These are phyloP conservation scores for Prunella himalayana DNA, from an alignment of 2,113 vertebrate genomes.

Conservation along the genomic window DNA sequence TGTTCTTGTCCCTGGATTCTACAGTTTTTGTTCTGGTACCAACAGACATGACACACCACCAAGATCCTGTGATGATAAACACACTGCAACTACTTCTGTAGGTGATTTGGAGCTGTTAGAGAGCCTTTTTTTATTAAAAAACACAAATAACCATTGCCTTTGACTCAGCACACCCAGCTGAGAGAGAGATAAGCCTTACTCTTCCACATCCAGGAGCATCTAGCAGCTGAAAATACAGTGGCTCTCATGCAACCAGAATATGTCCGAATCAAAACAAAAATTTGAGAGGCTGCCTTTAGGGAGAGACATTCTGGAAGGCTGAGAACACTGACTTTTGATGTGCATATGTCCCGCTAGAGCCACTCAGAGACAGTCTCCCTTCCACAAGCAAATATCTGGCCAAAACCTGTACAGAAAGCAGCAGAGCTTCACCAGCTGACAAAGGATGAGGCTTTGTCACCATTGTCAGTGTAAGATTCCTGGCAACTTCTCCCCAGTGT, in stretches of 20 bases:
- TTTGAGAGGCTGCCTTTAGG: not conserved
- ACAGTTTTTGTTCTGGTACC: not conserved
- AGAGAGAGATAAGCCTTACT: fast-evolving
- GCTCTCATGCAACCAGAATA: not conserved
- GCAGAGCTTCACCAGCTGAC: not conserved
- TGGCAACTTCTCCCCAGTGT: not conserved
- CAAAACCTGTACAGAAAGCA: not conserved
- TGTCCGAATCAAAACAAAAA: not conserved
- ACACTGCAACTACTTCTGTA: not conserved
- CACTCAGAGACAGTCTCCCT: not conserved
- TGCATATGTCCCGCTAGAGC: not conserved
- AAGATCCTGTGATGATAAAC: not conserved
- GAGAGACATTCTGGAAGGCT: not conserved
- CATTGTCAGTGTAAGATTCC: not conserved
- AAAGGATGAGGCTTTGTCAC: not conserved
- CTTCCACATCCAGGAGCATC: not conserved
- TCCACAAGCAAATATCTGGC: not conserved
- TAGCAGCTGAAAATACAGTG: not conserved
- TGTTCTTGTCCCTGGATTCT: not conserved
- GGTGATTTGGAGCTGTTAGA: not conserved
- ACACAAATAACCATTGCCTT: not conserved
- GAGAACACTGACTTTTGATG: not conserved
- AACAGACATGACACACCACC: not conserved
- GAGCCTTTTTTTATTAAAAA: not conserved
- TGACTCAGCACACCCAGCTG: not conserved